phyloP scores from a whole-genome alignment of 2,113 vertebrate species.

The Cynopterus brachyotis region DNA sequence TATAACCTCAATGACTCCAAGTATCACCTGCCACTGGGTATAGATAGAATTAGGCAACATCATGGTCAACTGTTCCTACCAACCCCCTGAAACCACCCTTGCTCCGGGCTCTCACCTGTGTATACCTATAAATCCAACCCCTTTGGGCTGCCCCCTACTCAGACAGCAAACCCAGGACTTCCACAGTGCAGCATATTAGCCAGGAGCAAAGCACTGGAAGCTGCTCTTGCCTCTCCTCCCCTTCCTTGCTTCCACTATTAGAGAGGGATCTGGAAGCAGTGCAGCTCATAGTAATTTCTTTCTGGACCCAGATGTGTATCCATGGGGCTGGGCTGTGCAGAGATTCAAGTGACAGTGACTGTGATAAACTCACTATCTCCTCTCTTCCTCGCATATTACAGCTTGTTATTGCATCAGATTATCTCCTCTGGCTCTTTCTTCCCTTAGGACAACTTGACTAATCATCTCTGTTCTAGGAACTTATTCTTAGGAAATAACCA shows the following conservation, averaged over 20 bases:
- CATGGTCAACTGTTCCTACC: neutral
- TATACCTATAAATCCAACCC: neutral
- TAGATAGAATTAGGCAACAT: neutral
- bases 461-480: constrained; percentile 52
- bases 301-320: neutral
- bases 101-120: neutral
- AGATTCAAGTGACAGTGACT: neutral
- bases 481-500: constrained; percentile 57
- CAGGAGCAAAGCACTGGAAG: neutral
- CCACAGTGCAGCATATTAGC: fast-evolving
- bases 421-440: constrained; percentile 50
- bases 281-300: neutral
- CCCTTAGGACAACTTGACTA: constrained; percentile 56
- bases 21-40: neutral
- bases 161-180: neutral
- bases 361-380: neutral
- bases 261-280: neutral
- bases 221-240: neutral
- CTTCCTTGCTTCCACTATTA: no score
- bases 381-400: neutral
- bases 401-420: constrained; percentile 35
- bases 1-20: neutral
- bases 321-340: neutral
- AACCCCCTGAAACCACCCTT: neutral
- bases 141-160: neutral